Conservation (phyloP, 2,113 vertebrate species). For the Danionella cerebrum region DNA sequence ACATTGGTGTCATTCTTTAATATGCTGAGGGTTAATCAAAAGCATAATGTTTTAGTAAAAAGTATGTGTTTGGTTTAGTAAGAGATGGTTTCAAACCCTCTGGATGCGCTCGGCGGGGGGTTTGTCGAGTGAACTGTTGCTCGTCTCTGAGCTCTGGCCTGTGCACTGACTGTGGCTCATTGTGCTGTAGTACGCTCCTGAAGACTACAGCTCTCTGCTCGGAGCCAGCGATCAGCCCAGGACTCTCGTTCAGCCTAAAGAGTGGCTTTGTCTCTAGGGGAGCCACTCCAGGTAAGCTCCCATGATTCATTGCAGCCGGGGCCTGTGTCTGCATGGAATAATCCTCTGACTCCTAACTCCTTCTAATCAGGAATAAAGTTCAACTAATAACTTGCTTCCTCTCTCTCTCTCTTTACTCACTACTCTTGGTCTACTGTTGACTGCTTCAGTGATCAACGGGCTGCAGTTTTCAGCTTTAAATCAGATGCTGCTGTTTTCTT, state of each 20-base stretch:
- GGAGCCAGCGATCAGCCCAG: conserved; percentile 88
- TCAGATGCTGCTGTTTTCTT: too few species aligned
- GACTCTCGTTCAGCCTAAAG: conserved; percentile 95
- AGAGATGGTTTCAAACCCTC: too few species aligned
- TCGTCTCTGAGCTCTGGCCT: conserved; percentile 36
- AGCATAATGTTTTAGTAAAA: too few species aligned
- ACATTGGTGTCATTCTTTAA: too few species aligned
- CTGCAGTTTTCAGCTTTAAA: too few species aligned
- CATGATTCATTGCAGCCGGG: conserved; percentile 33
- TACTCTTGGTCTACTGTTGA: too few species aligned
- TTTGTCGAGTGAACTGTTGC: not conserved
- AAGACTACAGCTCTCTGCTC: conserved; percentile 90
- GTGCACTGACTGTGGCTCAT: conserved; percentile 63
- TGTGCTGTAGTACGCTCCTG: conserved; percentile 83
- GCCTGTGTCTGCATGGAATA: conserved; percentile 33
- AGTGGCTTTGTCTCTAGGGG: conserved; percentile 96
- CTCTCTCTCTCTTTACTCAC: too few species aligned
- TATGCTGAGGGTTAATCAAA: too few species aligned
- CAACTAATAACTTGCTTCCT: too few species aligned
- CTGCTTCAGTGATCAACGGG: too few species aligned
- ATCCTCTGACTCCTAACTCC: not conserved
- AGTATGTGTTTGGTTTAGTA: too few species aligned
- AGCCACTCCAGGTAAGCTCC: conserved; percentile 68
- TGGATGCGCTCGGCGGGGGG: not conserved
- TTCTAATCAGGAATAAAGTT: not conserved